These are phyloP conservation scores for Apostichopus japonicus DNA, from an alignment of 35 echinoderm and acorn worm genomes.

Conservation along the genomic window DNA sequence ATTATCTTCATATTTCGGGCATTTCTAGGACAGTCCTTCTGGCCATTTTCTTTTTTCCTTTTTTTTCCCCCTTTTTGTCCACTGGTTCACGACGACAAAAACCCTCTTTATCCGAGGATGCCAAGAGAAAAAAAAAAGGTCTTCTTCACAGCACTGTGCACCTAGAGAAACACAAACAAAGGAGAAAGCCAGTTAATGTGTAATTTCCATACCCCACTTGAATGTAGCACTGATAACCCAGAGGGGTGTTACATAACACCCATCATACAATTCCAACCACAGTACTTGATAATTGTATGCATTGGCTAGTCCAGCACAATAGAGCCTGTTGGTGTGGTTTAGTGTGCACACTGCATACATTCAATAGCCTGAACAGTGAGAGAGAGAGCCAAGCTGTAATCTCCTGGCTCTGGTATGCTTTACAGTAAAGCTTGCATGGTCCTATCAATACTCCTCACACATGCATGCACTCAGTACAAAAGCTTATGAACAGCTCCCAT, in stretches of 20 bases:
- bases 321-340: slow-evolving; percentile 39
- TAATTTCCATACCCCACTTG: slow-evolving; percentile 22
- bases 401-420: not conserved
- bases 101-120: not conserved
- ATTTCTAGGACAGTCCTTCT: not conserved
- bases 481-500: not conserved
- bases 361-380: not conserved
- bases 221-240: slow-evolving; percentile 23
- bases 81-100: not conserved
- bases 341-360: not conserved
- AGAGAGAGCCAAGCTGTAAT: too few relatives aligned
- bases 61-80: not conserved
- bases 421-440: not conserved
- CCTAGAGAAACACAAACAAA: slow-evolving; percentile 16
- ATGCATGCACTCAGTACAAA: not conserved
- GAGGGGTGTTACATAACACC: slow-evolving; percentile 58
- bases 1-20: not conserved
- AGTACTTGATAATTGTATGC: slow-evolving; percentile 36
- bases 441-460: not conserved
- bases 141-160: slow-evolving; percentile 9
- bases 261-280: not conserved
- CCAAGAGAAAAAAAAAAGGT: not conserved
- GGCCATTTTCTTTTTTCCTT: not conserved
- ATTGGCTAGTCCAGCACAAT: slow-evolving; percentile 19
- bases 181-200: slow-evolving; percentile 6